phyloP scores from a whole-genome alignment of 1,140 invertebrate species.

The Meloidogyne chitwoodi region DNA sequence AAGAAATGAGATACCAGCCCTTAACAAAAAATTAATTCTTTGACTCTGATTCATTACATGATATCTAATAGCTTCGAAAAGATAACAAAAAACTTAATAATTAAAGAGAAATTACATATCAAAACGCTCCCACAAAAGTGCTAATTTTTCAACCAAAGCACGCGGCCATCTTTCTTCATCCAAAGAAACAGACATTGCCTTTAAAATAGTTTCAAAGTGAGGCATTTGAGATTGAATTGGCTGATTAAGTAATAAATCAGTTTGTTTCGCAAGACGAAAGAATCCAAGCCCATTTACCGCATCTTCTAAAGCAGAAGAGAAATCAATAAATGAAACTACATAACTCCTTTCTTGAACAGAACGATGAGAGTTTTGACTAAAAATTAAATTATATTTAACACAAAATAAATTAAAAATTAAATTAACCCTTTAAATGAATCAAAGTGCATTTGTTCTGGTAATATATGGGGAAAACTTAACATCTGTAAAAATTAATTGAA shows the following conservation, averaged over 20 bases:
- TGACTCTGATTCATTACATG: too few relatives aligned
- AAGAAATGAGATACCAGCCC: too few relatives aligned
- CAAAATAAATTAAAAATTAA: not conserved
- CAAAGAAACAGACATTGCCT: slow-evolving; percentile 31
- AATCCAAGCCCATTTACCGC: not conserved
- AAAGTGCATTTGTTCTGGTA: slow-evolving; percentile 24
- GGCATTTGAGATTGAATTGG: slow-evolving; percentile 39
- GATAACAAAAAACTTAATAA: too few relatives aligned
- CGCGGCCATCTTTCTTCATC: slow-evolving; percentile 19
- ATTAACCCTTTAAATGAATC: slow-evolving; percentile 9
- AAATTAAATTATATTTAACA: not conserved
- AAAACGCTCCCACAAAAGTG: slow-evolving; percentile 34
- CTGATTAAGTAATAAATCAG: slow-evolving; percentile 18
- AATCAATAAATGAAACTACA: not conserved
- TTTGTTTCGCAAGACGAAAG: not conserved
- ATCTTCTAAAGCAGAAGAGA: not conserved
- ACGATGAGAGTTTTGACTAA: not conserved
- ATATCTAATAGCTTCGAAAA: too few relatives aligned
- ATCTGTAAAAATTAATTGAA: not conserved
- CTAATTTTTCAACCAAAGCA: slow-evolving; percentile 25
- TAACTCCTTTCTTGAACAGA: not conserved
- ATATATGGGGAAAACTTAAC: slow-evolving; percentile 34
- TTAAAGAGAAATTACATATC: slow-evolving; percentile 10
- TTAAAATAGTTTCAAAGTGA: slow-evolving; percentile 36
- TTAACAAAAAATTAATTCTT: too few relatives aligned